Conservation (phyloP, 2,888 invertebrate species). For the Thymelicus acteon region DNA sequence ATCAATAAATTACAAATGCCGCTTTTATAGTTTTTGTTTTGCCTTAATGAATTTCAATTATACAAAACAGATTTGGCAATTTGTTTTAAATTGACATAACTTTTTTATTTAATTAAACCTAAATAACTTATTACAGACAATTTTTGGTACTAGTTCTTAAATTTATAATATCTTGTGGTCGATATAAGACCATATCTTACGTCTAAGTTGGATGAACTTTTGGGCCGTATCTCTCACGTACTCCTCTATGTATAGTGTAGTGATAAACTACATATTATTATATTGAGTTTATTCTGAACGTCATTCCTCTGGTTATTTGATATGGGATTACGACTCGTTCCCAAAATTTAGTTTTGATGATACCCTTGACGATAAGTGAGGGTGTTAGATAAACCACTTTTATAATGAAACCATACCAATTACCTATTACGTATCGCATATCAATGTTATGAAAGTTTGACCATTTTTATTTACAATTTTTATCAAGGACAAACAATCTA, state of each 20-base stretch:
- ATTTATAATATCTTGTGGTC: too few species aligned
- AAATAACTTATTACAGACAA: too few species aligned
- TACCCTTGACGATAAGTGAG: conserved; percentile 61
- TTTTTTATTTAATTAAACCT: too few species aligned
- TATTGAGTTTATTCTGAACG: conserved; percentile 68
- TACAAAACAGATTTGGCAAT: too few species aligned
- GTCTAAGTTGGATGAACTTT: conserved; percentile 19
- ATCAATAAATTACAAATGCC: too few species aligned
- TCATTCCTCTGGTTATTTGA: conserved; percentile 76
- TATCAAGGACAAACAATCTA: too few species aligned
- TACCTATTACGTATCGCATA: conserved; percentile 15
- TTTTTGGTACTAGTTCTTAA: too few species aligned
- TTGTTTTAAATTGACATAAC: too few species aligned
- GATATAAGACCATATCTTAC: too few species aligned
- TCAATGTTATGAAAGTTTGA: conserved; percentile 10
- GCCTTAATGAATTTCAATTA: too few species aligned
- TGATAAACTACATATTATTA: conserved; percentile 16
- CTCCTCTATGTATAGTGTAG: not conserved
- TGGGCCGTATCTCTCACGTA: conserved; percentile 45
- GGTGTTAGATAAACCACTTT: conserved; percentile 55
- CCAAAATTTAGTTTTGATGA: conserved; percentile 75
- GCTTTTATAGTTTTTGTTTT: too few species aligned
- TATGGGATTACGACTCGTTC: conserved; percentile 72
- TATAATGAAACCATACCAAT: conserved; percentile 42
- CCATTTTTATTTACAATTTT: not conserved